A percentile compares a stretch with the other conserved stretches of the same genome.
Evolutionary conservation across 2,113 vertebrate species (phyloP).

Genomic region (Amia ocellicauda): DNA sequence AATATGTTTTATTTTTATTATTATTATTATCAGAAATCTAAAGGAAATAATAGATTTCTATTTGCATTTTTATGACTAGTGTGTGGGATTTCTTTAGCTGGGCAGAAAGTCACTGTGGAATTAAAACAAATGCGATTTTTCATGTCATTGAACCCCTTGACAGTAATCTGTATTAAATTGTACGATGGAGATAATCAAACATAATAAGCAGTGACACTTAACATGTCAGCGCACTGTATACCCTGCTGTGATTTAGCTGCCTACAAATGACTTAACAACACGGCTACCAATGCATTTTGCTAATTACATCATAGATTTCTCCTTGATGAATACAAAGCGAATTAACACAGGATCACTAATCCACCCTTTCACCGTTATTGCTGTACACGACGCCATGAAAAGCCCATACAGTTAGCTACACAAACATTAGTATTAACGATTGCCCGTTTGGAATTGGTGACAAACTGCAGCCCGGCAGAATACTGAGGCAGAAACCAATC

Average conservation of each 20-base stretch:
- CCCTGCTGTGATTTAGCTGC: constrained; percentile 71
- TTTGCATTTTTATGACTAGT: neutral
- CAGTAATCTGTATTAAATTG: constrained; percentile 69
- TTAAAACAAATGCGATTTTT: constrained; percentile 3
- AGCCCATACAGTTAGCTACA: constrained; percentile 90
- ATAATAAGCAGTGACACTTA: constrained; percentile 68
- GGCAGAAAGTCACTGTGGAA: neutral
- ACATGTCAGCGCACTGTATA: constrained; percentile 57
- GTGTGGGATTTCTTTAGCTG: neutral
- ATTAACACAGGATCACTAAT: constrained; percentile 83
- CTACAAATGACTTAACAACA: constrained; percentile 50
- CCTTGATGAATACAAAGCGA: constrained; percentile 83
- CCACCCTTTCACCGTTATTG: constrained; percentile 77
- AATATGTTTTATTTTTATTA: no score
- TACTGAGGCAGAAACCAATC: constrained; percentile 95
- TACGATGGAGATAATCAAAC: constrained; percentile 53
- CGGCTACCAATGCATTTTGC: constrained; percentile 63
- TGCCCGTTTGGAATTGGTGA: constrained; percentile 93
- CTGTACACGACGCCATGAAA: constrained; percentile 76
- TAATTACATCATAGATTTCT: constrained; percentile 91
- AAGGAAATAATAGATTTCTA: no score
- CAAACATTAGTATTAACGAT: constrained; percentile 98
- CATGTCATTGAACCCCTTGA: constrained; percentile 26
- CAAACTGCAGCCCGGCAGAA: constrained; percentile 85
- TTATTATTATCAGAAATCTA: no score